These are phyloP conservation scores for Phrynocephalus guinanensis DNA, from an alignment of 2,797 vertebrate species.

Conservation along the genomic window DNA sequence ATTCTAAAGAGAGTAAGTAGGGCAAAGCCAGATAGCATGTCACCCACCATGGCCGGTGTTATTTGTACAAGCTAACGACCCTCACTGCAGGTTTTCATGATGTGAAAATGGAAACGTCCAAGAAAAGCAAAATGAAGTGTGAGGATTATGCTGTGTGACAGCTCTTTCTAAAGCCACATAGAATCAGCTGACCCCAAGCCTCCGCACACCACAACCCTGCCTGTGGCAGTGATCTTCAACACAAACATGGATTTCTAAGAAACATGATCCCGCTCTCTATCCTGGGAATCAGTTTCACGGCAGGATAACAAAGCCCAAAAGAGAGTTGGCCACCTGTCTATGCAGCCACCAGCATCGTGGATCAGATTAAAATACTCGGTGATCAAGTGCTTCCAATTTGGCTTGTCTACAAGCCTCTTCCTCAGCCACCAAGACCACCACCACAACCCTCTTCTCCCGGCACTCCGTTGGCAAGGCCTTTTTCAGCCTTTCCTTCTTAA, in stretches of 20 bases:
- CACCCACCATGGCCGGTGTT: neutral
- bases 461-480: neutral
- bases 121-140: neutral
- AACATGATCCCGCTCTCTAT: neutral
- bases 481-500: neutral
- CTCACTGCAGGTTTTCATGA: neutral
- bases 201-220: neutral
- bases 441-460: neutral
- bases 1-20: neutral
- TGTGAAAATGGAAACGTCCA: neutral
- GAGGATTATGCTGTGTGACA: neutral
- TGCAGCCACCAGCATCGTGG: neutral
- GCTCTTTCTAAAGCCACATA: neutral
- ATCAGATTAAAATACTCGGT: slow-evolving; percentile 2
- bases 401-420: neutral
- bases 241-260: neutral
- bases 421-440: too few relatives aligned
- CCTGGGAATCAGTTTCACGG: neutral
- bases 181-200: neutral
- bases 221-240: neutral
- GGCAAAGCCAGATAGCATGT: neutral
- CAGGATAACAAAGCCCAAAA: neutral
- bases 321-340: neutral
- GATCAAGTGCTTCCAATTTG: neutral
- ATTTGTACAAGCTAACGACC: neutral